Evolutionary conservation across 2,797 vertebrate species (phyloP).

Genomic region (Pampus argenteus): DNA sequence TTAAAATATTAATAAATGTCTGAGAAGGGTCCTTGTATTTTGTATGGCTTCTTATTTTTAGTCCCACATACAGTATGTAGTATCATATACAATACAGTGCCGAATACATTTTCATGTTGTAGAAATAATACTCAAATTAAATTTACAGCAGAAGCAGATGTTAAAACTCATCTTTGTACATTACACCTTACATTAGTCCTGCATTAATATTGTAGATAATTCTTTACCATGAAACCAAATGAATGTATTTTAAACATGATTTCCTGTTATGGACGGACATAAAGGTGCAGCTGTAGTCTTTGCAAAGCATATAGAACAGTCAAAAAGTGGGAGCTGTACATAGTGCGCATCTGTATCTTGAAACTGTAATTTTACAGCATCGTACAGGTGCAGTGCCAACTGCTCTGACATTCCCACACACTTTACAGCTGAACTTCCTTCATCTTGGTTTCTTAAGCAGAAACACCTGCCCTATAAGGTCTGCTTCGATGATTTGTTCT

Average conservation of each 20-base stretch:
- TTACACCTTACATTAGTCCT: not conserved
- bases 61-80: constrained; percentile 1
- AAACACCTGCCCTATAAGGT: constrained; percentile 78
- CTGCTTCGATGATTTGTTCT: constrained; percentile 72
- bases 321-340: constrained; percentile 13
- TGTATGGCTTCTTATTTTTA: not conserved
- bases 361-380: constrained; percentile 30
- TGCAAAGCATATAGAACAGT: not conserved
- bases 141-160: not conserved
- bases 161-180: not conserved
- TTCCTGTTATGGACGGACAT: constrained; percentile 5
- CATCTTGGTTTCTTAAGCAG: constrained; percentile 67
- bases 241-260: not conserved
- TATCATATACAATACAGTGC: too few species aligned
- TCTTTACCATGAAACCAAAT: not conserved
- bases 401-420: constrained; percentile 50
- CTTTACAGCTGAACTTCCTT: constrained; percentile 61
- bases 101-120: not conserved
- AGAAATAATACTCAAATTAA: not conserved
- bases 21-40: not conserved
- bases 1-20: not conserved
- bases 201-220: not conserved
- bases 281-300: constrained; percentile 4
- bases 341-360: constrained; percentile 25
- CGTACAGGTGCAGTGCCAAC: constrained; percentile 45